Conservation (phyloP, 1,140 invertebrate species). For the Asbolus verrucosus region DNA sequence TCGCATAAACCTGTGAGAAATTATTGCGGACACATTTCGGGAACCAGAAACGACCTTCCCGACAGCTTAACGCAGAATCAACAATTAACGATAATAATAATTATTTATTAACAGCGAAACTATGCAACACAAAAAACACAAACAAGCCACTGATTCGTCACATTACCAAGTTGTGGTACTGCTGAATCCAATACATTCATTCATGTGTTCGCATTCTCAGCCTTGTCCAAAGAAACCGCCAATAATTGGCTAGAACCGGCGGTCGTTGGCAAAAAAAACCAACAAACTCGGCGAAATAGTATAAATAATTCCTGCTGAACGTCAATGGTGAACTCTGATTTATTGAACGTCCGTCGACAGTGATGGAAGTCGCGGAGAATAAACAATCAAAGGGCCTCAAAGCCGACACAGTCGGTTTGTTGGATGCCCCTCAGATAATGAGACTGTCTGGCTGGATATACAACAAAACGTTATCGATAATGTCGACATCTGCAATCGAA, state of each 20-base stretch:
- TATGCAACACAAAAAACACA: no score
- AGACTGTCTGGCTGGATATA: conserved; percentile 45
- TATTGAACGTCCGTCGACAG: conserved; percentile 59
- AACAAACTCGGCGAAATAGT: conserved; percentile 55
- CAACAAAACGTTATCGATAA: conserved; percentile 54
- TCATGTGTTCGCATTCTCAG: conserved; percentile 43
- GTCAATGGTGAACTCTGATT: conserved; percentile 57
- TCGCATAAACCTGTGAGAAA: background rate
- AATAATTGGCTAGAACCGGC: conserved; percentile 57
- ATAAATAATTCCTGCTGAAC: conserved; percentile 57
- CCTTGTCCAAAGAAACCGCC: conserved; percentile 52
- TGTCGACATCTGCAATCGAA: conserved; percentile 56
- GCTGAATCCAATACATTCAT: conserved; percentile 44
- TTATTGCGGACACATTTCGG: conserved; percentile 19
- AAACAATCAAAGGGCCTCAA: conserved; percentile 59
- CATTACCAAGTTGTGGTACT: conserved; percentile 38
- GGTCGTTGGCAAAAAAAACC: conserved; percentile 34
- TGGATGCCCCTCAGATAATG: conserved; percentile 53
- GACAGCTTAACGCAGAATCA: no score
- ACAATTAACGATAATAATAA: no score
- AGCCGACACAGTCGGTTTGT: conserved; percentile 49
- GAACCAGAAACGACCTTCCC: background rate
- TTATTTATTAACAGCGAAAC: no score
- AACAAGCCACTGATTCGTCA: no score
- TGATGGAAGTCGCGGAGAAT: conserved; percentile 62